Evolutionary conservation across 2,797 vertebrate genomes (phyloP).

Genomic region (Cephalopachus bancanus): DNA sequence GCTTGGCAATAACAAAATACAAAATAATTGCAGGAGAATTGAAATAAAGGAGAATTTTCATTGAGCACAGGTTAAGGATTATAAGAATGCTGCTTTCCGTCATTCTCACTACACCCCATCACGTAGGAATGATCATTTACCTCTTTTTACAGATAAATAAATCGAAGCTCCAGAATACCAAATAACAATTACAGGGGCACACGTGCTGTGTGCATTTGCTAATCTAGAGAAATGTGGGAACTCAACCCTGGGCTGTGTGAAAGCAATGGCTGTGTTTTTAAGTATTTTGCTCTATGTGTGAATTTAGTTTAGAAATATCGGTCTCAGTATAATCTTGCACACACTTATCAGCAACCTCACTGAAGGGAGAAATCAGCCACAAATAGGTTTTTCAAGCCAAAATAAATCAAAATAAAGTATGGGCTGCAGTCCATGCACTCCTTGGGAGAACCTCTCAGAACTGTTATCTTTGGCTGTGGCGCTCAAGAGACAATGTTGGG

Average conservation of each 20-base stretch:
- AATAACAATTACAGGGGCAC: no score
- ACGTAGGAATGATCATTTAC: not conserved
- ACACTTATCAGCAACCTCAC: not conserved
- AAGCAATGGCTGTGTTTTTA: not conserved
- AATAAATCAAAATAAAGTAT: not conserved
- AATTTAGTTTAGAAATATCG: not conserved
- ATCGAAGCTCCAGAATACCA: not conserved
- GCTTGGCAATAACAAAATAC: not conserved
- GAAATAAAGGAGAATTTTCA: not conserved
- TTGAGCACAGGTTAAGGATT: not conserved
- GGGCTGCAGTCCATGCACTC: not conserved
- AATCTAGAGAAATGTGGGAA: not conserved
- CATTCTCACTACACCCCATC: not conserved
- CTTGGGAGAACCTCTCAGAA: not conserved
- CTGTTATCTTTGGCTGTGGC: not conserved
- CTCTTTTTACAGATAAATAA: not conserved
- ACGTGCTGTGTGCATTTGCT: not conserved
- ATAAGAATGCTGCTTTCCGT: not conserved
- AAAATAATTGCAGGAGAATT: not conserved
- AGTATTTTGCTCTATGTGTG: not conserved
- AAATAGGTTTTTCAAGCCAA: not conserved
- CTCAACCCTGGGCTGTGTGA: no score
- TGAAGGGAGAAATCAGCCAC: constrained; percentile 9
- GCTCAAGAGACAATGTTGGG: not conserved
- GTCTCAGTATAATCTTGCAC: not conserved